phyloP scores from a whole-genome alignment of 2,113 vertebrate genomes.

The Oncorhynchus masou region DNA sequence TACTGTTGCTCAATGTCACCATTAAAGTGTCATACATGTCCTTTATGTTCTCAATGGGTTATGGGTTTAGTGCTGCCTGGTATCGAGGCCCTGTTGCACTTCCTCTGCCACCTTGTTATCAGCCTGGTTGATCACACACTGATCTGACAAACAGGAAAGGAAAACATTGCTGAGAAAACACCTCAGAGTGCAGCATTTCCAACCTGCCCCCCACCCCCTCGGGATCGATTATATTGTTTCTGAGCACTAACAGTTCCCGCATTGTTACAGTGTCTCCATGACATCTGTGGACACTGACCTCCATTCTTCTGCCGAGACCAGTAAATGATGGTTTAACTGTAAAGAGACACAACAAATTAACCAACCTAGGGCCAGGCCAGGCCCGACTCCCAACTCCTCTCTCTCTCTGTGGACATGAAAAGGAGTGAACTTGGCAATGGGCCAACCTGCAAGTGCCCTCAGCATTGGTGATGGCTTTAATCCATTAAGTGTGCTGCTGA shows the following conservation, averaged over 20 bases:
- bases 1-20: neutral
- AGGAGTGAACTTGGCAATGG: constrained; percentile 8
- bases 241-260: constrained; percentile 47
- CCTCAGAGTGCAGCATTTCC: constrained; percentile 40
- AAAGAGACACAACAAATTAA: constrained; percentile 24
- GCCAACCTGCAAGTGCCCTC: constrained; percentile 27
- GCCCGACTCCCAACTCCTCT: constrained; percentile 9
- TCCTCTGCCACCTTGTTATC: constrained; percentile 65
- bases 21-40: neutral
- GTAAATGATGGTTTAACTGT: constrained; percentile 8
- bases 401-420: neutral
- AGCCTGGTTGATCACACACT: constrained; percentile 56
- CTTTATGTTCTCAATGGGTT: neutral
- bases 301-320: constrained; percentile 8
- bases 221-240: constrained; percentile 49
- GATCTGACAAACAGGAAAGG: constrained; percentile 64
- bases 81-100: constrained; percentile 59
- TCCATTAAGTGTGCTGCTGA: constrained; percentile 34
- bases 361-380: neutral
- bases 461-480: constrained; percentile 48
- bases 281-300: constrained; percentile 42
- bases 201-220: constrained; percentile 29
- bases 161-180: constrained; percentile 64
- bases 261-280: constrained; percentile 45
- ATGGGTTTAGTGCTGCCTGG: constrained; percentile 17